Evolutionary conservation across 2,797 vertebrate species (phyloP).

Genomic region (Enteromius thamalakanensis): DNA sequence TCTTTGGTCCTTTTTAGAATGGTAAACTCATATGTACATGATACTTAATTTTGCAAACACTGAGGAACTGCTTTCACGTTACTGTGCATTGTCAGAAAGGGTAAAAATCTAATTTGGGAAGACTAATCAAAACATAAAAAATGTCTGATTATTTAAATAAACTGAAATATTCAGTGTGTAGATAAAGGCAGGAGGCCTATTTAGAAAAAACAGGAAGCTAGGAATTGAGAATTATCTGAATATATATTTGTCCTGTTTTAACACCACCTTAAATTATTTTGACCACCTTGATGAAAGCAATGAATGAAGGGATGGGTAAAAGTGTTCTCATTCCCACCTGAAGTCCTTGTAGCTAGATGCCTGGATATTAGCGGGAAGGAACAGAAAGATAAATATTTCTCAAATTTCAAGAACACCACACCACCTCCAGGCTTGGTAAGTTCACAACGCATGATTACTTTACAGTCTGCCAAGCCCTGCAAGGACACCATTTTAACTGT

Average conservation of each 20-base stretch:
- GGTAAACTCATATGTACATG: background rate
- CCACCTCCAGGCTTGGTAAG: conserved; percentile 45
- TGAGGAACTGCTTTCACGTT: background rate
- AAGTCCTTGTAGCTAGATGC: conserved; percentile 12
- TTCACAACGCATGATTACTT: conserved; percentile 38
- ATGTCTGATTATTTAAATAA: background rate
- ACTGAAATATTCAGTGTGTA: background rate
- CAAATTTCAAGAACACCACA: conserved; percentile 38
- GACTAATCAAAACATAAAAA: background rate
- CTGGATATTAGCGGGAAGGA: background rate
- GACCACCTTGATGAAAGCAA: background rate
- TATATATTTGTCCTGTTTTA: background rate
- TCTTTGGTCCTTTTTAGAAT: background rate
- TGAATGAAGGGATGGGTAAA: background rate
- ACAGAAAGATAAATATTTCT: background rate
- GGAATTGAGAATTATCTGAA: background rate
- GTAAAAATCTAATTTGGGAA: background rate
- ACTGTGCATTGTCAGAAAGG: background rate
- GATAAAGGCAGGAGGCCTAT: background rate
- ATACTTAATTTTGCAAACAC: background rate
- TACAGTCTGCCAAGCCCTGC: conserved; percentile 28
- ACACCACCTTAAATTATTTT: background rate
- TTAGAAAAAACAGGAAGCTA: background rate
- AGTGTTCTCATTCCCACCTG: background rate
- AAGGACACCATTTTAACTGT: background rate